A percentile compares a stretch with the other conserved stretches of the same genome.
These are phyloP conservation scores for Pholis gunnellus DNA, from an alignment of 2,113 vertebrate genomes.

Conservation along the genomic window DNA sequence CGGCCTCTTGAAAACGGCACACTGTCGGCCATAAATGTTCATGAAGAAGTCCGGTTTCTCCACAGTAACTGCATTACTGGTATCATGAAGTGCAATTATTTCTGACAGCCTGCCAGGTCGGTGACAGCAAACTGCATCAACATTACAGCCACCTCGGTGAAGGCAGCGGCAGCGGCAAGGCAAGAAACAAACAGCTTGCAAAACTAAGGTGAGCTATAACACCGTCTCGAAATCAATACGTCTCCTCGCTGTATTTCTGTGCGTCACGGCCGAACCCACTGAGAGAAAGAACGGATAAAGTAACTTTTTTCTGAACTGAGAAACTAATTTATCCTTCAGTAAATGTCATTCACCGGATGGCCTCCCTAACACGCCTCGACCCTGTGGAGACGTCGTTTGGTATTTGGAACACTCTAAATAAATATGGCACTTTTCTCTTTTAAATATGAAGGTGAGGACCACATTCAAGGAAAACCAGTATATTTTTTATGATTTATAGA, in stretches of 20 bases:
- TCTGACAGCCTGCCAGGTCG: conserved; percentile 37
- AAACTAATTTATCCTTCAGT: conserved; percentile 38
- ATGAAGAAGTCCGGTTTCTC: conserved; percentile 17
- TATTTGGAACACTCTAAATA: conserved; percentile 20
- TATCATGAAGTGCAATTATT: conserved; percentile 36
- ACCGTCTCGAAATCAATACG: conserved; percentile 57
- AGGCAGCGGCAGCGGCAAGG: neutral
- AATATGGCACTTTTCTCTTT: neutral
- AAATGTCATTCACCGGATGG: conserved; percentile 27
- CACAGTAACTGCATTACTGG: neutral
- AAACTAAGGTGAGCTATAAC: conserved; percentile 54
- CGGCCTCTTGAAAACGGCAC: conserved; percentile 13
- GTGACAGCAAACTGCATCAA: conserved; percentile 46
- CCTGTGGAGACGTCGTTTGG: neutral
- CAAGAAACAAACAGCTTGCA: conserved; percentile 58
- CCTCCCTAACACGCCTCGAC: neutral
- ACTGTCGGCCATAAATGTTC: conserved; percentile 17
- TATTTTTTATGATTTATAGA: neutral
- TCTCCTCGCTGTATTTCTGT: conserved; percentile 44
- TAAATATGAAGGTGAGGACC: neutral
- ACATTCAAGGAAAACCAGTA: neutral
- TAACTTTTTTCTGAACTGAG: conserved; percentile 40
- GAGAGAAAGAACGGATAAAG: conserved; percentile 30
- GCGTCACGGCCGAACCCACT: neutral
- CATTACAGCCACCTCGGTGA: conserved; percentile 33